Base-by-base conservation (phyloP, 2,113 vertebrate species). In the Centropus unirufus region DNA sequence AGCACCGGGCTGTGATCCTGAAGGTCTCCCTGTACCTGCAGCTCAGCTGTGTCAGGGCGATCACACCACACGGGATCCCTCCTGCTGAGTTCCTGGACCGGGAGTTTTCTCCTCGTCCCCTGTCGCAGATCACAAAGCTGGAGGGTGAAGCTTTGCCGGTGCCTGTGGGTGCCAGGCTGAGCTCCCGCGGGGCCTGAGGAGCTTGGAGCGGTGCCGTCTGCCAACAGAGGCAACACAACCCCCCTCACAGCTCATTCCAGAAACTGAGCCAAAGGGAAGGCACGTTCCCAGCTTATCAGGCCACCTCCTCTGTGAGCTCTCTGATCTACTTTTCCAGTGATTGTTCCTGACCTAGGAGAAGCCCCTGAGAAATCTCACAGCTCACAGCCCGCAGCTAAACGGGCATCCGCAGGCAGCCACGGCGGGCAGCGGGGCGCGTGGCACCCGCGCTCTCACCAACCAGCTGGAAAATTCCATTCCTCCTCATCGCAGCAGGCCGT, bases 251-350 rank as follows among this genome's bases (percentile, higher is more conserved):
- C 95, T 95, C 86, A 47, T 97, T 95, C 95, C 59, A 89, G 92
- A 97, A 97, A 95, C 86, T 86, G 95, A 95, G 95, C 88, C 91
- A 51, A 80, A 95, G 95, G 89, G 94, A 93, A 97, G 80, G 94
- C 92, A 94, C 76, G 68, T 96, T 97, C 76, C 59, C 61, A 51
- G 79, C 39, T 97, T 97, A 97, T 97, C 83, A 97, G 96, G 96
- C 94, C 96, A 97, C 91, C 95, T 97, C 96, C 96, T 90, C 94
- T 97, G 96, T 97, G 96, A 97, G 96, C 92, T 94, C 89, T 34
- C 72, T 97, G 96, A 97, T 97, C 96, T 96, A 97, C 89, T 97
- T 97, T 97, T 94, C 51, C 92, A 83, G 73, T 83, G 95, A 96
- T 96, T 97, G 95, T 7, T 97, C 89, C 95, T 94, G 96, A 97